Evolutionary conservation across 2,888 invertebrate species (phyloP), one percentile per base, ranked within the genome.

Genomic region (Rhamnusium bicolor): DNA sequence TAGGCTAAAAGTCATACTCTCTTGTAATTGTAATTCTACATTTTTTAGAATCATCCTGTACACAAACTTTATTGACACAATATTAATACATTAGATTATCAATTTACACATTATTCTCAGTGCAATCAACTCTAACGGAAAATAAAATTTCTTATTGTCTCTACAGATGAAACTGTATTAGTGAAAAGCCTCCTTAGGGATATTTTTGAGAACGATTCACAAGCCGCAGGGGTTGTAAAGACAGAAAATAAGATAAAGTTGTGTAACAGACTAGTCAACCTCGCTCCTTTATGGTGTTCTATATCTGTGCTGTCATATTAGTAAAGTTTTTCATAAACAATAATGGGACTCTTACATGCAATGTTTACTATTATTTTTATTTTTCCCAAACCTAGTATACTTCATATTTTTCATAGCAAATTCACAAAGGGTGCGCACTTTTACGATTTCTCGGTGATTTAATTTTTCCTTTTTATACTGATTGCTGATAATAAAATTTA

Each of bases 201-300:
- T 10, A 21, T 49, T 58, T 18, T 29, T 49, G 21, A 14, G 63
- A 29, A 65, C 29, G 63, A 65, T 51, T 27, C 29, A n/a, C 29
- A 10, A 18, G 54, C 63, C 63, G 24, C 29, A n/a, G 51, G 63
- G 63, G 18, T 16, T 2, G 47, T 24, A 27, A 65, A 51, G 18
- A 6, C 29, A 27, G 29, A 65, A 32, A 29, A 51, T 29, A 29
- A 51, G 63, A 65, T 65, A 63, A 65, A 65, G 51, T 65, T 65
- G 29, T 51, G 19, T 47, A 62, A 62, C 7, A 21, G 62, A 62
- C 24, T 21, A 62, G 62, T 47, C 47, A 40, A 14, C 14, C 18
- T 47, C 47, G 47, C n/a, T 27, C 16, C 27, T 62, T 62, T 62
- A 62, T 32, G 32, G n/a, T 62, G 14, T 47, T 56, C 49, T 62